Evolutionary conservation across 2,888 invertebrate species (phyloP).

Genomic region (Apamea sordens): DNA sequence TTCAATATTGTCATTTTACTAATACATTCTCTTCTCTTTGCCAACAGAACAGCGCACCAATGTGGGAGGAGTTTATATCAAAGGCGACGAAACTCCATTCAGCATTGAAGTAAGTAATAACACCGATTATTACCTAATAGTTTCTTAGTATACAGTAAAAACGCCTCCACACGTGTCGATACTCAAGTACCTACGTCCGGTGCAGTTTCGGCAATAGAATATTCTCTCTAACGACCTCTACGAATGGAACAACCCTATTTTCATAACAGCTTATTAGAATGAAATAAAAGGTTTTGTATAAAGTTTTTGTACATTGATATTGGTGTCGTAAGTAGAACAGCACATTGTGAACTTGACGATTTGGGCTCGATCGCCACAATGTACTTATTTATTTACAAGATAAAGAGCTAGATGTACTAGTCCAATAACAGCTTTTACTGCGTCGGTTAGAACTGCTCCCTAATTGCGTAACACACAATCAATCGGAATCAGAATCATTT

Average conservation of each 20-base stretch:
- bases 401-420: neutral
- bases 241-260: neutral
- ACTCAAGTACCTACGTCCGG: constrained; percentile 29
- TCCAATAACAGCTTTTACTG: neutral
- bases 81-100: constrained; percentile 98
- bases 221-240: neutral
- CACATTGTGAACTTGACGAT: neutral
- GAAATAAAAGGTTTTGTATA: neutral
- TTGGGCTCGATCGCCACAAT: too few relatives aligned
- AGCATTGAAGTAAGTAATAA: constrained; percentile 95
- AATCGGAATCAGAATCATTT: too few relatives aligned
- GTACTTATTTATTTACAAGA: neutral
- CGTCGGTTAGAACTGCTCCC: too few relatives aligned
- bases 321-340: neutral
- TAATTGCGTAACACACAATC: too few relatives aligned
- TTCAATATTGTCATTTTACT: neutral
- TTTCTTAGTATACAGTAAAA: constrained; percentile 20
- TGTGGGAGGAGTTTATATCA: constrained; percentile 98
- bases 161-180: constrained; percentile 22
- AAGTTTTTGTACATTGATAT: neutral
- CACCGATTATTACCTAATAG: neutral
- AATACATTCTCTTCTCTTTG: constrained; percentile 71
- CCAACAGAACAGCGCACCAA: constrained; percentile 97
- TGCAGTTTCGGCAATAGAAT: constrained; percentile 14
- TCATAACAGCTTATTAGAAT: neutral